phyloP scores from a whole-genome alignment of 2,113 vertebrate species.

The Atractosteus spatula region DNA sequence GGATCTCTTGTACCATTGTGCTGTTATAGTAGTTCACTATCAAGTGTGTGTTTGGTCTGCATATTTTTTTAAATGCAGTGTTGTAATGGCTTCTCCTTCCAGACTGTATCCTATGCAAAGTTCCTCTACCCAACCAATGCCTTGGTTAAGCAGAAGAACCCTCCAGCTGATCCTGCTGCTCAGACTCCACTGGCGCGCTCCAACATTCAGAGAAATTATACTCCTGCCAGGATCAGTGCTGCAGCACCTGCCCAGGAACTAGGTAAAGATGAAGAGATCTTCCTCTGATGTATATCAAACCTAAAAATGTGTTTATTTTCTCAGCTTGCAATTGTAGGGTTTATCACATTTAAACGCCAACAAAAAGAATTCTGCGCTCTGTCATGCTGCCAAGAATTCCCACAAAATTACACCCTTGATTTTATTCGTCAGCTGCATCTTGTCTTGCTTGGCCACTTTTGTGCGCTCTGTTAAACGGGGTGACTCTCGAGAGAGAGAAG shows the following conservation, averaged over 20 bases:
- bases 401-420: no score
- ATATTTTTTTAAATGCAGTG: not conserved
- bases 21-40: not conserved
- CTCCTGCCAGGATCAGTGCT: slow-evolving; percentile 70
- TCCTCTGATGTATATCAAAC: not conserved
- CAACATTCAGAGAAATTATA: slow-evolving; percentile 60
- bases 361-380: no score
- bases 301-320: not conserved
- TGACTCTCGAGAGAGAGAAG: no score
- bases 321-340: no score
- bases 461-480: no score
- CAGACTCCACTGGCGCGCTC: slow-evolving; percentile 62
- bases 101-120: slow-evolving; percentile 95
- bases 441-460: no score
- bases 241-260: slow-evolving; percentile 75
- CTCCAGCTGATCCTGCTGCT: slow-evolving; percentile 56
- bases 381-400: no score
- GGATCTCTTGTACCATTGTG: not conserved
- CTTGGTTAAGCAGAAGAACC: slow-evolving; percentile 75
- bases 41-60: not conserved
- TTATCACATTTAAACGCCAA: no score
- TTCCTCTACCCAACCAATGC: slow-evolving; percentile 93
- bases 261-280: slow-evolving; percentile 57
- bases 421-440: no score
- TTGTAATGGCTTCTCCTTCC: slow-evolving; percentile 8